phyloP scores from a whole-genome alignment of 2,888 invertebrate genomes.

The Dione vanillae region DNA sequence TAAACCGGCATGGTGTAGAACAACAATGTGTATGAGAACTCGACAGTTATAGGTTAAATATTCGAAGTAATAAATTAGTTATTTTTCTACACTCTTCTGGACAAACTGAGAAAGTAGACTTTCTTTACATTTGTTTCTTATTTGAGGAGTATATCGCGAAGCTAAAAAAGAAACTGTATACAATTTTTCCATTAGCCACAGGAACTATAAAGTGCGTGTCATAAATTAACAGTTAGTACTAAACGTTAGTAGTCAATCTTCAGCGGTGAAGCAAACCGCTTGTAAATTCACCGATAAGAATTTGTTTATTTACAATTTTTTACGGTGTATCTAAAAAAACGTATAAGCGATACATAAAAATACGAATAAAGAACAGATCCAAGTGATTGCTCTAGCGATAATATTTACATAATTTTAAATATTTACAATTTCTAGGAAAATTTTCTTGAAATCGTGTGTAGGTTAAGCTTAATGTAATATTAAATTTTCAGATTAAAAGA shows the following conservation, averaged over 20 bases:
- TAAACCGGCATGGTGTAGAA: too few relatives aligned
- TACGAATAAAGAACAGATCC: not conserved
- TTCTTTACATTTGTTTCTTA: too few relatives aligned
- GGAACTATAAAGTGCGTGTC: slow-evolving; percentile 11
- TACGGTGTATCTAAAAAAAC: not conserved
- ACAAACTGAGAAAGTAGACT: too few relatives aligned
- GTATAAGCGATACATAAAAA: not conserved
- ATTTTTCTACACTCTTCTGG: too few relatives aligned
- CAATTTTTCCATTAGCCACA: slow-evolving; percentile 5
- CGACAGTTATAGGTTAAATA: too few relatives aligned
- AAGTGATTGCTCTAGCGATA: not conserved
- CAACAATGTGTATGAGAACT: too few relatives aligned
- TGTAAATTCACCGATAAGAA: not conserved
- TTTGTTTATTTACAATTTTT: not conserved
- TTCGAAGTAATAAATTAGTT: too few relatives aligned
- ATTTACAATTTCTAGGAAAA: not conserved
- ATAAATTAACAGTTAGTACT: slow-evolving; percentile 16
- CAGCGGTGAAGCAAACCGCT: slow-evolving; percentile 2
- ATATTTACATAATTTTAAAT: not conserved
- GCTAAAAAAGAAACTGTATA: too few relatives aligned
- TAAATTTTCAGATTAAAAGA: too few relatives aligned
- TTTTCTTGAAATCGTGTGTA: too few relatives aligned
- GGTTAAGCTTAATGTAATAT: too few relatives aligned
- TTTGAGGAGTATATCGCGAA: too few relatives aligned
- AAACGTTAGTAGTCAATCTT: slow-evolving; percentile 17